These are phyloP conservation scores for Zootoca vivipara DNA, from an alignment of 2,113 vertebrate genomes.

Conservation along the genomic window DNA sequence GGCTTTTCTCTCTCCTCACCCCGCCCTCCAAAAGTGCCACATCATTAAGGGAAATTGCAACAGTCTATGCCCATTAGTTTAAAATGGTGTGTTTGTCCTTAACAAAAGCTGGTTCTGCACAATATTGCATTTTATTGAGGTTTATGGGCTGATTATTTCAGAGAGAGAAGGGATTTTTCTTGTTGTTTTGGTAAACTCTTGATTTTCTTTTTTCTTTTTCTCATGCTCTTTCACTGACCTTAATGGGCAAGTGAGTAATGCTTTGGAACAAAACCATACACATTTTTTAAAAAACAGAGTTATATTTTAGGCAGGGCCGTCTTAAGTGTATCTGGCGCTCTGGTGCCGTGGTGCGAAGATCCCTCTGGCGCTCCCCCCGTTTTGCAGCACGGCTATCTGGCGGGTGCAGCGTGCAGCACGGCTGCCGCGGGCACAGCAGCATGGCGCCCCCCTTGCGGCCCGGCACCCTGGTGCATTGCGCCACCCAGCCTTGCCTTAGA, in stretches of 20 bases:
- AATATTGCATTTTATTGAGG: slow-evolving; percentile 47
- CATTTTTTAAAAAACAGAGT: neutral
- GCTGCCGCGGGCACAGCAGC: too few relatives aligned
- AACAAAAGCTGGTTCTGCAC: slow-evolving; percentile 54
- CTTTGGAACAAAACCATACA: neutral
- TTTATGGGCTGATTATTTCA: slow-evolving; percentile 48
- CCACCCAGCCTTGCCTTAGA: too few relatives aligned
- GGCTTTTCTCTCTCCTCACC: slow-evolving; percentile 12
- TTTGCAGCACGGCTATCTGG: too few relatives aligned
- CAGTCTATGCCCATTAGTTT: slow-evolving; percentile 57
- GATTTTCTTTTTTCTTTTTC: slow-evolving; percentile 49
- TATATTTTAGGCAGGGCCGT: too few relatives aligned
- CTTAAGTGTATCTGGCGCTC: too few relatives aligned
- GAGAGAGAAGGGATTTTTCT: slow-evolving; percentile 37
- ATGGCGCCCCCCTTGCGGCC: too few relatives aligned
- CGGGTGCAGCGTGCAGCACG: too few relatives aligned
- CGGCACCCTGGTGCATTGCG: too few relatives aligned
- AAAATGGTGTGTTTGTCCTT: slow-evolving; percentile 59
- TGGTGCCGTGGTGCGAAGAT: too few relatives aligned
- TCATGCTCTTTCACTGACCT: slow-evolving; percentile 27
- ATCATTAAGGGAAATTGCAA: slow-evolving; percentile 62
- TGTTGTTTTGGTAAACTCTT: slow-evolving; percentile 14
- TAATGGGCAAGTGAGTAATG: slow-evolving; percentile 22
- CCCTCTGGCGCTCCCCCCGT: too few relatives aligned
- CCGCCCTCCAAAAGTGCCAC: slow-evolving; percentile 27